phyloP scores from a whole-genome alignment of 2,113 vertebrate genomes.

The Seriola aureovittata region DNA sequence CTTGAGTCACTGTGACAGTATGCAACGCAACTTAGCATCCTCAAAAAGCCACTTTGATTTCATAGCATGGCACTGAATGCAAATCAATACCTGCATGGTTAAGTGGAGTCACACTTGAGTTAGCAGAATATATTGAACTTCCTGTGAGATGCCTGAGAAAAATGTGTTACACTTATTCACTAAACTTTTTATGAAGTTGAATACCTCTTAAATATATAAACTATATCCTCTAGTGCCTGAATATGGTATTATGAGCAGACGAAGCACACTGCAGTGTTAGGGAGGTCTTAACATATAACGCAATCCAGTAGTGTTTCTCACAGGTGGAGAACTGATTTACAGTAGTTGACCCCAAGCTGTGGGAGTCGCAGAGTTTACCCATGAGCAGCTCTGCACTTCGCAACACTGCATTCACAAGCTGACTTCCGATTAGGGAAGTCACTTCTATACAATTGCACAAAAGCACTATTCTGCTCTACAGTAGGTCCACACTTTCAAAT shows the following conservation, averaged over 20 bases:
- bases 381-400: constrained; percentile 8
- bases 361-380: not conserved
- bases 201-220: not conserved
- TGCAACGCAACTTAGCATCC: constrained; percentile 13
- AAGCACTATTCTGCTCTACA: constrained; percentile 10
- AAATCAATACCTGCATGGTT: constrained; percentile 33
- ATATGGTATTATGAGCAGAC: not conserved
- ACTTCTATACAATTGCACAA: constrained; percentile 3
- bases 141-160: constrained; percentile 7
- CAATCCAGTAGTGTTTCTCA: not conserved
- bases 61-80: constrained; percentile 1
- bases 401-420: constrained; percentile 6
- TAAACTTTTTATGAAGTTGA: constrained; percentile 14
- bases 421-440: constrained; percentile 6
- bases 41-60: constrained; percentile 36
- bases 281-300: not conserved
- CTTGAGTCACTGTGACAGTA: not conserved
- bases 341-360: not conserved
- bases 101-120: constrained; percentile 4
- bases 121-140: constrained; percentile 25
- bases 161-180: not conserved
- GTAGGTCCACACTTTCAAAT: constrained; percentile 28
- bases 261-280: not conserved
- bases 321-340: constrained; percentile 22
- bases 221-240: not conserved